Conservation (phyloP, 2,888 invertebrate species). For the Lithosia quadra region DNA sequence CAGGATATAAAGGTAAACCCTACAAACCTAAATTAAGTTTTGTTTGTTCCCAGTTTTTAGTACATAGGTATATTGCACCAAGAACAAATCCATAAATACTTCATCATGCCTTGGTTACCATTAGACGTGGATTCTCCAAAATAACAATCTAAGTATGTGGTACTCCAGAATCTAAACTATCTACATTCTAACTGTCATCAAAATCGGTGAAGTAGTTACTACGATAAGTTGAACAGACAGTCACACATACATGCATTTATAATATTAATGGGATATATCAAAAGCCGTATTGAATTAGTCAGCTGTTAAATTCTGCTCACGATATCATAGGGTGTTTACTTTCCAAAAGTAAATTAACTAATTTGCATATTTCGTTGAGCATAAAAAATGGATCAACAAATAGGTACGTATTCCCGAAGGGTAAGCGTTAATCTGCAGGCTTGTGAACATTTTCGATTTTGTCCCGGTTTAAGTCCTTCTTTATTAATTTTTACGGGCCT, state of each 20-base stretch:
- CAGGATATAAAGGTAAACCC: no score
- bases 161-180: no score
- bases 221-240: neutral
- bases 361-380: neutral
- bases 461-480: neutral
- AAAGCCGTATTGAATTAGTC: neutral
- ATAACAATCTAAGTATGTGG: no score
- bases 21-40: no score
- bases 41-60: no score
- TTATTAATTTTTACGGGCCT: neutral
- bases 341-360: constrained; percentile 1
- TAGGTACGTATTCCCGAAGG: neutral
- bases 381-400: constrained; percentile 8
- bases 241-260: neutral
- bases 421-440: neutral
- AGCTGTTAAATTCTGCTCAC: neutral
- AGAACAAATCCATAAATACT: no score
- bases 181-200: neutral
- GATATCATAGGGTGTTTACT: neutral
- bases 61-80: no score
- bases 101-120: no score
- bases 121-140: no score
- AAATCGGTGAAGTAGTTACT: neutral
- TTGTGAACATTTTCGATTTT: neutral
- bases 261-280: neutral